phyloP scores from a whole-genome alignment of 30 jellyfish, hydroid and myxozoan genomes.

The Sanderia malayensis region DNA sequence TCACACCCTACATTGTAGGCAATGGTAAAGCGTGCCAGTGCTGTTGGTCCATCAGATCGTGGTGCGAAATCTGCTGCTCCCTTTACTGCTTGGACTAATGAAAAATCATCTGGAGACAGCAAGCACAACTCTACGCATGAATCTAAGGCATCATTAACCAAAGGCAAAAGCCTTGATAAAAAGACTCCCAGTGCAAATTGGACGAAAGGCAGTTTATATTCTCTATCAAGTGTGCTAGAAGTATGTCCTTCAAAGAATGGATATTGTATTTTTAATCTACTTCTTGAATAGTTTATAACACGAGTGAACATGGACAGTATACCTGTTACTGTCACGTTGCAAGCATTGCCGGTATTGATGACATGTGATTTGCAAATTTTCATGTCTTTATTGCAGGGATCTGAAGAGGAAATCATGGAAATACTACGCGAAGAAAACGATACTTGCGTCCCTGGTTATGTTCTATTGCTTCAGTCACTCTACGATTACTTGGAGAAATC shows the following conservation, averaged over 20 bases:
- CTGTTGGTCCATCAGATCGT: neutral
- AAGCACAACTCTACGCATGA: slow-evolving; percentile 18
- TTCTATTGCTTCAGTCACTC: slow-evolving; percentile 15
- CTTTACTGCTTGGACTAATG: slow-evolving; percentile 61
- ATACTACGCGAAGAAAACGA: slow-evolving; percentile 16
- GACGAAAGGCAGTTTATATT: neutral
- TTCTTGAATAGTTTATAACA: too few relatives aligned
- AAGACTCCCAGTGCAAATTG: slow-evolving; percentile 19
- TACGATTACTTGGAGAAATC: slow-evolving; percentile 8
- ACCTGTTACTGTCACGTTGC: too few relatives aligned
- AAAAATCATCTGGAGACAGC: slow-evolving; percentile 5
- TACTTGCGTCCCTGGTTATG: slow-evolving; percentile 17
- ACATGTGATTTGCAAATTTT: too few relatives aligned
- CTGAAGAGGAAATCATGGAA: slow-evolving; percentile 48
- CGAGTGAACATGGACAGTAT: too few relatives aligned
- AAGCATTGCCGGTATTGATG: too few relatives aligned
- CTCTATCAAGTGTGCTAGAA: slow-evolving; percentile 27
- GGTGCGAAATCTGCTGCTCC: slow-evolving; percentile 34
- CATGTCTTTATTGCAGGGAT: slow-evolving; percentile 30
- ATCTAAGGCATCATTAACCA: slow-evolving; percentile 16
- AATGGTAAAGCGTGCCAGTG: slow-evolving; percentile 2
- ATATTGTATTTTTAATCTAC: too few relatives aligned
- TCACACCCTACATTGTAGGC: neutral
- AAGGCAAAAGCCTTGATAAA: slow-evolving; percentile 44
- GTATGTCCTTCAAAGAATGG: too few relatives aligned